These are phyloP conservation scores for Brachionus rotundiformis DNA, from an alignment of 1,140 invertebrate species.

Conservation along the genomic window DNA sequence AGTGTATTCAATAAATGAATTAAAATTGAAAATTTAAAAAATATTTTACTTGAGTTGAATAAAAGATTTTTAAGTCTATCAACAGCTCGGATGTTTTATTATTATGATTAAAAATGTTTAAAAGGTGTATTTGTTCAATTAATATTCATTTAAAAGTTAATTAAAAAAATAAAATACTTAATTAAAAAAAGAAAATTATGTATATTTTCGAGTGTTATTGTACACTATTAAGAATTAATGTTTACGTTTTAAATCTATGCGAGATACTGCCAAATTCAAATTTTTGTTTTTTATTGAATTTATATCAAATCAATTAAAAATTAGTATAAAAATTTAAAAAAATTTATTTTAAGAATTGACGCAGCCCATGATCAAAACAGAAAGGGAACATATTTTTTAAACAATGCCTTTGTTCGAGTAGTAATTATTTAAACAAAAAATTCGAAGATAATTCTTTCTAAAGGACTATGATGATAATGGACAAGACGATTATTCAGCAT, in stretches of 20 bases:
- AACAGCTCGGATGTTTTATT: background rate
- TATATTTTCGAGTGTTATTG: too few relatives aligned
- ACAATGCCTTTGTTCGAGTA: constrained; percentile 67
- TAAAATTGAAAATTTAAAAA: too few relatives aligned
- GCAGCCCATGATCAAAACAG: constrained; percentile 68
- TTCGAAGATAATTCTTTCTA: constrained; percentile 22
- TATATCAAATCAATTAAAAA: too few relatives aligned
- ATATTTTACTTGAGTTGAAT: too few relatives aligned
- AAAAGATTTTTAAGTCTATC: background rate
- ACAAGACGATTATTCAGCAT: constrained; percentile 34
- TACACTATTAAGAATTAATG: too few relatives aligned
- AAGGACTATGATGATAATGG: constrained; percentile 50
- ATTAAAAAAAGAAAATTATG: too few relatives aligned
- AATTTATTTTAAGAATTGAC: constrained; percentile 66
- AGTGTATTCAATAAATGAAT: background rate
- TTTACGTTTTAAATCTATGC: too few relatives aligned
- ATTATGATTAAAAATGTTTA: background rate
- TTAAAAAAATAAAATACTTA: background rate
- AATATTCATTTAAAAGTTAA: background rate
- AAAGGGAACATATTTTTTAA: constrained; percentile 71
- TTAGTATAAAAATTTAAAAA: too few relatives aligned
- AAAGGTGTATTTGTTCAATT: background rate
- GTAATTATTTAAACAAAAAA: constrained; percentile 44
- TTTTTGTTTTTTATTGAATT: too few relatives aligned
- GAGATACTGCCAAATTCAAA: too few relatives aligned